Evolutionary conservation across 2,888 invertebrate genomes (phyloP).

Genomic region (Drosophila ezoana): DNA sequence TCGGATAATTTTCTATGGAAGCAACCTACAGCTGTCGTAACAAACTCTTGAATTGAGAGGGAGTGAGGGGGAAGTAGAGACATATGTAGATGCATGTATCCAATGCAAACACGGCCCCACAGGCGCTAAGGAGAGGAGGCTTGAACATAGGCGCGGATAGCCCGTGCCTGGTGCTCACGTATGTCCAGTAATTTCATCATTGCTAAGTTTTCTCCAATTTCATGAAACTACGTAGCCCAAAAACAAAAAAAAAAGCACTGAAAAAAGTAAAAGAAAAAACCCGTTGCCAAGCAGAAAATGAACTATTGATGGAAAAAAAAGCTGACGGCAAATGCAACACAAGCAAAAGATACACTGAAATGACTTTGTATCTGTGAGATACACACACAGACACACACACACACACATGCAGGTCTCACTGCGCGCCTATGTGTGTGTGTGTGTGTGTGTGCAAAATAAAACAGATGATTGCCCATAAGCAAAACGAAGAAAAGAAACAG

Average conservation of each 20-base stretch:
- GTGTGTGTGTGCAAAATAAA: constrained; percentile 69
- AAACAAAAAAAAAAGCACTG: constrained; percentile 32
- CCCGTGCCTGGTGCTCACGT: constrained; percentile 40
- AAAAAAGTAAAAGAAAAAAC: constrained; percentile 43
- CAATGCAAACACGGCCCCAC: neutral
- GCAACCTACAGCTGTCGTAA: constrained; percentile 45
- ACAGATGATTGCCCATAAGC: constrained; percentile 80
- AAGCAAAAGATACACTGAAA: constrained; percentile 62
- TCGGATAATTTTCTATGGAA: constrained; percentile 62
- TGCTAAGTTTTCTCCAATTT: constrained; percentile 74
- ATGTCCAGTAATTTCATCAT: constrained; percentile 78
- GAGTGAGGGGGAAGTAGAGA: too few relatives aligned
- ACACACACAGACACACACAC: constrained; percentile 18
- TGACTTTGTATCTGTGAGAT: constrained; percentile 60
- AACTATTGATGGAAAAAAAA: constrained; percentile 74
- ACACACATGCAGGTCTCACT: constrained; percentile 30
- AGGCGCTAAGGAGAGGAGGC: constrained; percentile 10
- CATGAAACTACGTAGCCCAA: constrained; percentile 64
- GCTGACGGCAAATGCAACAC: constrained; percentile 72
- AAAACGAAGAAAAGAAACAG: constrained; percentile 58
- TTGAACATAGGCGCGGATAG: constrained; percentile 17
- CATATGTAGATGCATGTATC: neutral
- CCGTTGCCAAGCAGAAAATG: constrained; percentile 78
- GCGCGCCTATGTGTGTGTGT: constrained; percentile 22
- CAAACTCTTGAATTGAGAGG: neutral